Percentiles rank a stretch among this genome's conserved stretches.
Conservation (phyloP, 2,888 invertebrate species). For the Euproctis similis region DNA sequence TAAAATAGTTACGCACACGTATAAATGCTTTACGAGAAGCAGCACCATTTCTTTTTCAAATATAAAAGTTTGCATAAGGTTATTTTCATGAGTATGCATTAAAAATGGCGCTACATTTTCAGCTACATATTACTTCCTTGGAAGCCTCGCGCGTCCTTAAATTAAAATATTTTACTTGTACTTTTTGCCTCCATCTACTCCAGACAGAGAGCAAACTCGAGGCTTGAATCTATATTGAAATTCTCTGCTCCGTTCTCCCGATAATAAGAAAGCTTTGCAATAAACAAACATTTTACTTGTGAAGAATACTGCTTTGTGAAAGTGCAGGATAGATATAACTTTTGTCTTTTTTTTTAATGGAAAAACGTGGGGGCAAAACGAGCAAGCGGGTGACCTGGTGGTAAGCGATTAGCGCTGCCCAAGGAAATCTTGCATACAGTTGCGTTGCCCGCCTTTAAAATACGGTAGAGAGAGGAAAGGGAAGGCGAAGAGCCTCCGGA, state of each 20-base stretch:
- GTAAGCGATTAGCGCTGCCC: too few species aligned
- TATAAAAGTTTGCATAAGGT: constrained; percentile 10
- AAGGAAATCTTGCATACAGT: too few species aligned
- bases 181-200: constrained; percentile 31
- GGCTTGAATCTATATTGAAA: constrained; percentile 27
- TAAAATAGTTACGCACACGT: not conserved
- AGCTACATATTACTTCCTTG: constrained; percentile 22
- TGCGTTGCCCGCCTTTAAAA: too few species aligned
- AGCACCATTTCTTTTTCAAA: not conserved
- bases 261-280: constrained; percentile 16
- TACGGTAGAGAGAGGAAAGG: too few species aligned
- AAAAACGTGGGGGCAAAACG: too few species aligned
- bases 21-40: too few species aligned
- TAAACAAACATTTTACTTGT: too few species aligned
- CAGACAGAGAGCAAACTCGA: constrained; percentile 6
- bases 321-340: too few species aligned
- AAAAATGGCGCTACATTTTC: constrained; percentile 23
- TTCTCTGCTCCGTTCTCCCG: constrained; percentile 14
- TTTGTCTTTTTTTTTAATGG: too few species aligned
- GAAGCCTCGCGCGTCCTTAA: constrained; percentile 19
- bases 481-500: too few species aligned
- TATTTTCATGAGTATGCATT: constrained; percentile 12
- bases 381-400: too few species aligned
- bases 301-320: too few species aligned
- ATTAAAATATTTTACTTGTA: constrained; percentile 41